These are phyloP conservation scores for Laterallus jamaicensis DNA, from an alignment of 2,113 vertebrate species.

Conservation along the genomic window DNA sequence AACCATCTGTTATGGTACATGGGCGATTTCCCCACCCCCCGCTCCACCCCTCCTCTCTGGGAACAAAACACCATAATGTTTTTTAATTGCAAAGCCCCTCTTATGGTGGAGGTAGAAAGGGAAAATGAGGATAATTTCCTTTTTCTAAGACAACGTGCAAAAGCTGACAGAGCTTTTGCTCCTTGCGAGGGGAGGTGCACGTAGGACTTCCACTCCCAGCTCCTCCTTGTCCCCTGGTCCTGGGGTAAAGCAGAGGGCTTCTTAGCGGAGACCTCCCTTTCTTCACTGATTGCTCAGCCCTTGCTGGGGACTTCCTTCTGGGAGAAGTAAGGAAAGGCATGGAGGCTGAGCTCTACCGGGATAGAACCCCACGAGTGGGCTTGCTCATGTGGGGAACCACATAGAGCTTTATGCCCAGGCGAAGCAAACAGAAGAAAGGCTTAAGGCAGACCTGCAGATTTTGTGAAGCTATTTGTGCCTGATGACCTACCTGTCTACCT, in stretches of 20 bases:
- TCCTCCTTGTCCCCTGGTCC: neutral
- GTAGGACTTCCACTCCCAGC: neutral
- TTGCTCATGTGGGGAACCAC: neutral
- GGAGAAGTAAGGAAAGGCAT: neutral
- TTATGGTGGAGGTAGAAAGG: neutral
- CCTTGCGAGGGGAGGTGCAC: rapidly evolving
- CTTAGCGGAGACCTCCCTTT: neutral
- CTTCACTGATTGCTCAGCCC: no score
- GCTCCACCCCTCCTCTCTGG: constrained; percentile 22
- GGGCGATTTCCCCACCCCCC: constrained; percentile 46
- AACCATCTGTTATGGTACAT: constrained; percentile 92
- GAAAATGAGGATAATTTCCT: neutral
- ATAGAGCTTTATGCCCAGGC: neutral
- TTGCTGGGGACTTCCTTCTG: rapidly evolving
- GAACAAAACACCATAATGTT: neutral
- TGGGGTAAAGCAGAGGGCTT: neutral
- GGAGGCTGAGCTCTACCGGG: neutral
- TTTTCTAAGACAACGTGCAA: neutral
- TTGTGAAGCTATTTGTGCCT: neutral
- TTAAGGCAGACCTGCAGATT: neutral
- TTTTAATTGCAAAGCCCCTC: constrained; percentile 16
- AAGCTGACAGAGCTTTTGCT: rapidly evolving
- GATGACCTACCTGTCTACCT: neutral
- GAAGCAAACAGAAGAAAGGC: neutral
- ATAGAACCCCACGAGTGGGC: rapidly evolving